Evolutionary conservation across 1,140 invertebrate species (phyloP), one percentile per base, ranked within the genome.

Genomic region (Antheraea mylitta): DNA sequence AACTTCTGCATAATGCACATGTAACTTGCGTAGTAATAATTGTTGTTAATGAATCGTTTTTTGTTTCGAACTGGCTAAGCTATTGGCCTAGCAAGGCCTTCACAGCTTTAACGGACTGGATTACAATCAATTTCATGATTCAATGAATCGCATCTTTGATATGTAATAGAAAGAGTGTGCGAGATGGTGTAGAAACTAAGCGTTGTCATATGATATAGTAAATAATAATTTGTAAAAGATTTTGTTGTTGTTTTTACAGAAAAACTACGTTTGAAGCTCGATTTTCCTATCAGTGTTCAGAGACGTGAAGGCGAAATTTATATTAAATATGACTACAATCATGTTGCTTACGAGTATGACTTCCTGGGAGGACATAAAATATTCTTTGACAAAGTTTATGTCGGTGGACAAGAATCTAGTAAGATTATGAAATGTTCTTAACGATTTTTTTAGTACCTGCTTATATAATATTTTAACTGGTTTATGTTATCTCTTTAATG

Each of bases 231-330:
- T n/a, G n/a, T n/a, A n/a, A n/a, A n/a, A n/a, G n/a, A n/a, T n/a
- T n/a, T n/a, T n/a, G n/a, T n/a, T n/a, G n/a, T n/a, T n/a, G 69
- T 48, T 63, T 18, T 72, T 72, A 64, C 10, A 72, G 68, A 62
- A 70, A 3, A 70, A 72, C 53, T 65, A 70, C 11, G 48, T 63
- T 68, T 58, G 45, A 61, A 68, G 60, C 16, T 58, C 0, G 19
- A 62, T 13, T 68, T 36, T 16, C 61, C 48, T 10, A 58, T 30
- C 9, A 38, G n/a, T 7, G 30, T 53, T 11, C 48, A 16, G 68
- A 11, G 45, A 60, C 9, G 63, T 45, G 63, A 45, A 8, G 63
- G 63, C 3, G 63, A 64, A 64, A 64, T 64, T 38, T 64, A 64
- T 42, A 8, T 64, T 9, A 64, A 64, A 63, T 63, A 18, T 37